Evolutionary conservation across 2,113 vertebrate species (phyloP).

Genomic region (Sinosuthora webbiana): DNA sequence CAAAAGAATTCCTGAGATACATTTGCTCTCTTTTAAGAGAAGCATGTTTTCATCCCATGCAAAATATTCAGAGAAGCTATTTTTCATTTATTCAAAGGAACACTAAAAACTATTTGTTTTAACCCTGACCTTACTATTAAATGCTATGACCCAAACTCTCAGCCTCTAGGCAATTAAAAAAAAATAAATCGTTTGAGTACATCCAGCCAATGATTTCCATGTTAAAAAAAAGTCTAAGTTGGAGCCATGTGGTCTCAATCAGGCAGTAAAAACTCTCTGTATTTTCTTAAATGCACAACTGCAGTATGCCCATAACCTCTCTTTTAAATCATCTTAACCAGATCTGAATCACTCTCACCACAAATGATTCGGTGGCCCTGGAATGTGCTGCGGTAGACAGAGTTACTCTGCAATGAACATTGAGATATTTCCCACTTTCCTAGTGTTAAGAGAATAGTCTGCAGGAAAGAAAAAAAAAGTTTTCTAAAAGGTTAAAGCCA

Average conservation of each 20-base stretch:
- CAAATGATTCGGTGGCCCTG: slow-evolving; percentile 76
- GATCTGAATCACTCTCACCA: slow-evolving; percentile 74
- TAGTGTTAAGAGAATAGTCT: slow-evolving; percentile 51
- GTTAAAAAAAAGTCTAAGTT: slow-evolving; percentile 59
- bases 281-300: slow-evolving; percentile 78
- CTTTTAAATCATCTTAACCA: slow-evolving; percentile 78
- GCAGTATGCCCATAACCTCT: slow-evolving; percentile 74
- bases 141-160: slow-evolving; percentile 32
- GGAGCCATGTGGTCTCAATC: slow-evolving; percentile 82
- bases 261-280: slow-evolving; percentile 69
- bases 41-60: background rate
- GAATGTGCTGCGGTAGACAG: slow-evolving; percentile 75
- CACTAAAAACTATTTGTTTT: slow-evolving; percentile 40
- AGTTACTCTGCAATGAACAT: slow-evolving; percentile 55
- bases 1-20: background rate
- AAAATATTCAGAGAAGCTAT: background rate
- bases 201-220: slow-evolving; percentile 71
- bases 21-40: background rate
- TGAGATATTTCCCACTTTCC: slow-evolving; percentile 49
- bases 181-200: slow-evolving; percentile 4
- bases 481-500: slow-evolving; percentile 50
- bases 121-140: slow-evolving; percentile 55
- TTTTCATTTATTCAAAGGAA: background rate
- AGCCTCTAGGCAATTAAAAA: slow-evolving; percentile 62
- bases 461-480: slow-evolving; percentile 2